Percentiles rank a stretch among this genome's conserved stretches.
These are phyloP conservation scores for Poecilia velifera DNA, from an alignment of 2,797 vertebrate genomes.

Conservation along the genomic window DNA sequence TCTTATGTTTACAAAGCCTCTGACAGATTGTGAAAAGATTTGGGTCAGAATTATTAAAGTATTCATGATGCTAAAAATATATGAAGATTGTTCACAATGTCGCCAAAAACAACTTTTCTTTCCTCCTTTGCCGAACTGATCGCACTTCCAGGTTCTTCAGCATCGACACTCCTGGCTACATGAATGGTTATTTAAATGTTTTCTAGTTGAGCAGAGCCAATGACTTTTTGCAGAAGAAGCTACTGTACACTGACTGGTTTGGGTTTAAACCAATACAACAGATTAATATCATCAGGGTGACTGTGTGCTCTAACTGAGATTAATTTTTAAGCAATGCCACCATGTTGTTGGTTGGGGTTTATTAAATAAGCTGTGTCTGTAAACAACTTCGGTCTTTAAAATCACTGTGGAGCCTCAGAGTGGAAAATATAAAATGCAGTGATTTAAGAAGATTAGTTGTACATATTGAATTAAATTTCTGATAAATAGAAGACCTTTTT, in stretches of 20 bases:
- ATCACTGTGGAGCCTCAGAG: slow-evolving; percentile 24
- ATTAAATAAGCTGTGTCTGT: slow-evolving; percentile 40
- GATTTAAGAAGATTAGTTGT: slow-evolving; percentile 69
- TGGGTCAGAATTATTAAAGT: neutral
- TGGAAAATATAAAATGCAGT: slow-evolving; percentile 60
- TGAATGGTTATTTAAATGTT: slow-evolving; percentile 6
- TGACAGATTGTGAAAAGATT: neutral
- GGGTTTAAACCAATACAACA: slow-evolving; percentile 10
- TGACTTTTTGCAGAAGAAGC: slow-evolving; percentile 23
- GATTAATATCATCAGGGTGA: slow-evolving; percentile 30
- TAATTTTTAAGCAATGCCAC: slow-evolving; percentile 27
- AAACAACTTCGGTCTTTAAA: slow-evolving; percentile 29
- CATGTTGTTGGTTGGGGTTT: slow-evolving; percentile 42
- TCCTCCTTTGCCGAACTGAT: slow-evolving; percentile 22
- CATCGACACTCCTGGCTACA: neutral
- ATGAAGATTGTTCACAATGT: neutral
- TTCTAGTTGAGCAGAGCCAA: slow-evolving; percentile 19
- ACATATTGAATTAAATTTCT: slow-evolving; percentile 74
- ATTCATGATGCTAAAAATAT: neutral
- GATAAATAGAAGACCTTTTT: slow-evolving; percentile 25
- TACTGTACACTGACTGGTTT: slow-evolving; percentile 31
- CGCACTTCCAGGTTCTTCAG: neutral
- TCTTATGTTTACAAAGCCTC: slow-evolving; percentile 36
- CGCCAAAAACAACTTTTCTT: neutral
- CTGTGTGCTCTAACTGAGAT: slow-evolving; percentile 41